These are phyloP conservation scores for Megastigmus dorsalis DNA, from an alignment of 2,888 invertebrate species.

Conservation along the genomic window DNA sequence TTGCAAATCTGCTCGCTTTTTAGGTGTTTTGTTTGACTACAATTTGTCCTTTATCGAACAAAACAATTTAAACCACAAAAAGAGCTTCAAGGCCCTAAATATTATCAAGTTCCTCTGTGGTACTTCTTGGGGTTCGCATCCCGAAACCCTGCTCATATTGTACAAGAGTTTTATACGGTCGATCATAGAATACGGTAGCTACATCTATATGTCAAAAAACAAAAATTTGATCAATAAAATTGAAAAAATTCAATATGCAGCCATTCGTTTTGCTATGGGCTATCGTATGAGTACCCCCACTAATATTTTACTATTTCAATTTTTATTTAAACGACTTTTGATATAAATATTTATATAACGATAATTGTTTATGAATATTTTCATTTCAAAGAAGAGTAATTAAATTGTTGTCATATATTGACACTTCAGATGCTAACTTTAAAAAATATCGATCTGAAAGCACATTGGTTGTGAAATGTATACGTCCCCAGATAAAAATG, in stretches of 20 bases:
- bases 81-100: background rate
- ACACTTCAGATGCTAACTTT: no score
- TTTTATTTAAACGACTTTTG: no score
- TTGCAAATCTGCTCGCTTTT: background rate
- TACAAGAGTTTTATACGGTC: background rate
- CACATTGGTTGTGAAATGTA: no score
- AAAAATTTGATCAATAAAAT: background rate
- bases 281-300: slow-evolving; percentile 26
- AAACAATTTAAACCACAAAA: no score
- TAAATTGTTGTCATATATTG: no score
- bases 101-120: background rate
- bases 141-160: background rate
- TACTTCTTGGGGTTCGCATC: background rate
- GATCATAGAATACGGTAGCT: background rate
- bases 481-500: no score
- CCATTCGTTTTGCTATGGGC: slow-evolving; percentile 16
- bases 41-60: background rate
- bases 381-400: no score
- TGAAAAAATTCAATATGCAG: slow-evolving; percentile 22
- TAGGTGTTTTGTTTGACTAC: background rate
- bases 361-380: no score
- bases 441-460: no score
- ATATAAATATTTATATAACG: no score
- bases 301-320: no score
- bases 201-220: background rate